A percentile compares a stretch with the other conserved stretches of the same genome.
These are phyloP conservation scores for Aspidiotus rigidus DNA, from an alignment of 2,888 invertebrate genomes.

Conservation along the genomic window DNA sequence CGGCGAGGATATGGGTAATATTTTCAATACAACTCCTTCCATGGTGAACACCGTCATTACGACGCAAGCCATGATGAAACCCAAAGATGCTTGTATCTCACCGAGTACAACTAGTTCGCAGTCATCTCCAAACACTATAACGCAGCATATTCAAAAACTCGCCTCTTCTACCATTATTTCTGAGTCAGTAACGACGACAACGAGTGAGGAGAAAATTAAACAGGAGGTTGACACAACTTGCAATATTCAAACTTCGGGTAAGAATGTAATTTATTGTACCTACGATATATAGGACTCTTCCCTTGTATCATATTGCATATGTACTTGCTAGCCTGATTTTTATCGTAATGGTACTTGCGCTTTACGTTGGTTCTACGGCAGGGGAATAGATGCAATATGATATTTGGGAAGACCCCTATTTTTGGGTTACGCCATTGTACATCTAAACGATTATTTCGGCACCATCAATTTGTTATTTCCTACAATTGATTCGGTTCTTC, in stretches of 20 bases:
- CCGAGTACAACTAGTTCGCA: conserved; percentile 25
- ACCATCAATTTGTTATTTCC: too few species aligned
- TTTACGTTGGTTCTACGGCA: too few species aligned
- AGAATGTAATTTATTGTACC: too few species aligned
- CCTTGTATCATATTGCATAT: not conserved
- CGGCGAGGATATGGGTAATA: conserved; percentile 26
- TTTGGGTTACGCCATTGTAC: too few species aligned
- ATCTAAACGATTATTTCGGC: too few species aligned
- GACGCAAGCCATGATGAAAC: conserved; percentile 11
- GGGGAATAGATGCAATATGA: too few species aligned
- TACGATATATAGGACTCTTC: too few species aligned
- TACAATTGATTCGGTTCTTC: too few species aligned
- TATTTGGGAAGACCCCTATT: too few species aligned
- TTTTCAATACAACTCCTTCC: conserved; percentile 24
- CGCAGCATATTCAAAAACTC: conserved; percentile 25
- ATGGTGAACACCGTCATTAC: conserved; percentile 30
- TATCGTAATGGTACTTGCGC: too few species aligned
- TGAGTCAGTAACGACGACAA: conserved; percentile 26
- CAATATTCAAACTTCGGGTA: conserved; percentile 32
- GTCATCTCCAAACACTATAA: conserved; percentile 16
- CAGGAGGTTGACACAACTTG: conserved; percentile 28
- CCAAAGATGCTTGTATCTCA: conserved; percentile 5
- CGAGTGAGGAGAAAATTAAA: conserved; percentile 20
- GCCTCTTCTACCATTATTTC: not conserved
- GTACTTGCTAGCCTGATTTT: too few species aligned